Percentiles rank a stretch among this genome's conserved stretches.
phyloP scores from a whole-genome alignment of 1,140 invertebrate genomes.

The Hesperophylax magnus region DNA sequence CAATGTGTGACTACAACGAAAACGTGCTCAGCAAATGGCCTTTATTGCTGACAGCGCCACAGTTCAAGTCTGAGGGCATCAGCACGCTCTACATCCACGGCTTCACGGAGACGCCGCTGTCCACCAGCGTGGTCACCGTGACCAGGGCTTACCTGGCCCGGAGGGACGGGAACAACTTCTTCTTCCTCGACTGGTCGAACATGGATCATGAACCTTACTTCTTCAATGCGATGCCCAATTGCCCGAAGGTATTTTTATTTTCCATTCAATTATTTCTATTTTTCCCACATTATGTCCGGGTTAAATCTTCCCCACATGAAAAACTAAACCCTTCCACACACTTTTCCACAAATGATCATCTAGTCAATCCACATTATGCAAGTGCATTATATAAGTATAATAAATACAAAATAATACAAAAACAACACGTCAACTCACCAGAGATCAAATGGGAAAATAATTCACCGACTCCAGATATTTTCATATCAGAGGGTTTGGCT shows the following conservation, averaged over 20 bases:
- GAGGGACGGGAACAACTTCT: not conserved
- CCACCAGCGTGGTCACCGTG: conserved; percentile 70
- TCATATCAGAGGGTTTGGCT: no score
- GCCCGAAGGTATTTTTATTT: conserved; percentile 5
- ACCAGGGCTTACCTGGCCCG: conserved; percentile 10
- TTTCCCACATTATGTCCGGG: no score
- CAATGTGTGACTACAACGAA: conserved; percentile 20
- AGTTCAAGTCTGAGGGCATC: conserved; percentile 68
- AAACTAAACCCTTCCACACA: no score
- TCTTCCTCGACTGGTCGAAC: conserved; percentile 33
- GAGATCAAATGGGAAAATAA: no score
- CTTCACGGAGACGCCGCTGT: conserved; percentile 70
- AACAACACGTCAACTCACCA: no score
- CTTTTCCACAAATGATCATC: no score
- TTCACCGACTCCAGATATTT: no score
- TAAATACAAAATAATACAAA: no score
- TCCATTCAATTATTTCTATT: no score
- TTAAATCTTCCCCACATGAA: no score
- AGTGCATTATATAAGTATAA: no score
- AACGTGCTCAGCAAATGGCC: not conserved
- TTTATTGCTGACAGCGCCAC: conserved; percentile 61
- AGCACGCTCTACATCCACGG: conserved; percentile 73
- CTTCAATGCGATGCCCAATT: conserved; percentile 14
- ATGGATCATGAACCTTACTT: conserved; percentile 7
- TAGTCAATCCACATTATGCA: no score